Conservation (phyloP, 2,797 vertebrate species). For the Champsocephalus esox region DNA sequence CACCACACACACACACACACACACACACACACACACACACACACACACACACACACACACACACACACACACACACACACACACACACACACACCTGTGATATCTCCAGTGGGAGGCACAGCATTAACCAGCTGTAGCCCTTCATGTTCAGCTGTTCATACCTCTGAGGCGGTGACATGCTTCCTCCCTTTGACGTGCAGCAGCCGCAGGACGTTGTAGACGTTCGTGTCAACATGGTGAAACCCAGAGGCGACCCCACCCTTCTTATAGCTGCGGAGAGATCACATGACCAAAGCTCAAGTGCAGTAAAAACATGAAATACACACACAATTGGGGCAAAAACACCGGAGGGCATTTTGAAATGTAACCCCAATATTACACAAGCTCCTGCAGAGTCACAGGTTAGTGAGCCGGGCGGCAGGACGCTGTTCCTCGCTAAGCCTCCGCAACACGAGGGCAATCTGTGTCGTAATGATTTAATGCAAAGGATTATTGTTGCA, state of each 20-base stretch:
- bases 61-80: too few relatives aligned
- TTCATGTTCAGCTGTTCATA: constrained; percentile 59
- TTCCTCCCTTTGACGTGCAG: constrained; percentile 92
- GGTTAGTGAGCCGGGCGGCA: constrained; percentile 14
- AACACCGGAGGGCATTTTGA: neutral
- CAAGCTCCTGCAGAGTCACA: neutral
- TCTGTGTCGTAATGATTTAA: constrained; percentile 60
- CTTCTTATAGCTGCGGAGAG: constrained; percentile 90
- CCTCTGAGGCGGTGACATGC: constrained; percentile 89
- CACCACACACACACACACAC: too few relatives aligned
- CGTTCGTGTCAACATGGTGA: constrained; percentile 90
- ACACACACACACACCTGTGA: constrained; percentile 9
- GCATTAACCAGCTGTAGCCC: constrained; percentile 8
- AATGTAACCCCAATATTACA: neutral
- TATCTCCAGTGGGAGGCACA: constrained; percentile 45
- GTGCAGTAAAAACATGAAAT: constrained; percentile 50
- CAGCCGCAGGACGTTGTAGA: constrained; percentile 90
- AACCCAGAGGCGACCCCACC: constrained; percentile 92
- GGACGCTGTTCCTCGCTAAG: constrained; percentile 19
- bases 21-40: too few relatives aligned
- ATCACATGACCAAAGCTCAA: constrained; percentile 64
- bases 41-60: too few relatives aligned
- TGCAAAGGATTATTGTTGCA: constrained; percentile 52
- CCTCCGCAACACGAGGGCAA: constrained; percentile 40
- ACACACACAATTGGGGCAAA: neutral